Evolutionary conservation across 2,113 vertebrate genomes (phyloP).

Genomic region (Cryptotis parvus): DNA sequence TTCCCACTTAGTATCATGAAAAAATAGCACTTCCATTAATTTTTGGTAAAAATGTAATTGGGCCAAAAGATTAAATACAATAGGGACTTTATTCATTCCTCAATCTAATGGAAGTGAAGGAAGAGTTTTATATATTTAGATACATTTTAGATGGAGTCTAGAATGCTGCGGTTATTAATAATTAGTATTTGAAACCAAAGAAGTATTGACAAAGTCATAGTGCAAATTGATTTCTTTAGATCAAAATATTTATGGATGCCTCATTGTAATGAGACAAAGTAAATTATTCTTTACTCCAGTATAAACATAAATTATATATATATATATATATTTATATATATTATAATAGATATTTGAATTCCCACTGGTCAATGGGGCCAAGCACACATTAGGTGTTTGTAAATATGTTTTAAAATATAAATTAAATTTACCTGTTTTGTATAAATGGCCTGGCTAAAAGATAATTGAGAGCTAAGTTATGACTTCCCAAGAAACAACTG

Average conservation of each 20-base stretch:
- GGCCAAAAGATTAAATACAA: constrained; percentile 14
- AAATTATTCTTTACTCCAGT: background rate
- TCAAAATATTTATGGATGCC: constrained; percentile 32
- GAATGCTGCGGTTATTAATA: constrained; percentile 23
- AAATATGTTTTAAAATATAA: background rate
- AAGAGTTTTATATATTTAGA: constrained; percentile 25
- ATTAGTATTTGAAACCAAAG: constrained; percentile 49
- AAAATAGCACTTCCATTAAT: constrained; percentile 33
- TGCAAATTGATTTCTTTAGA: constrained; percentile 12
- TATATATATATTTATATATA: background rate
- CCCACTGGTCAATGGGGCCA: background rate
- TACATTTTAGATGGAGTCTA: background rate
- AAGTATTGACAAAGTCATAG: constrained; percentile 47
- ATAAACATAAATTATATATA: background rate
- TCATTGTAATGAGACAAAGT: no score
- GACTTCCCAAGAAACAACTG: background rate
- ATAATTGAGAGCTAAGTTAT: background rate
- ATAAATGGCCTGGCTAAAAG: background rate
- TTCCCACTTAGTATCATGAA: constrained; percentile 69
- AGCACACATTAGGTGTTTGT: background rate
- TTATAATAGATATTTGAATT: no score
- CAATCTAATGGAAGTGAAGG: background rate
- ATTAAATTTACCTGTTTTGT: background rate
- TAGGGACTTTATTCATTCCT: constrained; percentile 35
- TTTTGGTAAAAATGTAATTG: constrained; percentile 59